Percentiles rank a stretch among this genome's conserved stretches.
These are phyloP conservation scores for Mesorhabditis spiculigera DNA, from an alignment of 2,888 invertebrate genomes.

Conservation along the genomic window DNA sequence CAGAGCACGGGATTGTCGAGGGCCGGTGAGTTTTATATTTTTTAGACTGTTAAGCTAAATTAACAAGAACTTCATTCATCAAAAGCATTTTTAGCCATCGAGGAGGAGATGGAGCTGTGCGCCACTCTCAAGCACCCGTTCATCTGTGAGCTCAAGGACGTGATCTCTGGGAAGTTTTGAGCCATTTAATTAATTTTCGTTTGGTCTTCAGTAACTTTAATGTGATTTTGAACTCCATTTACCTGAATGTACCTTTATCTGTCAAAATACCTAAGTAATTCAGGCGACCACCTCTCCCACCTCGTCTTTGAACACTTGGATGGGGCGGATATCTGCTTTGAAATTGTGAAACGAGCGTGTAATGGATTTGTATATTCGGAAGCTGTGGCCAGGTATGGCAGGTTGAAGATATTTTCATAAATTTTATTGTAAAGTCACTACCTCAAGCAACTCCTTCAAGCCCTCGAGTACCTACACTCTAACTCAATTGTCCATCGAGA, in stretches of 20 bases:
- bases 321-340: conserved; percentile 95
- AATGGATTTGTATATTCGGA: conserved; percentile 98
- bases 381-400: conserved; percentile 86
- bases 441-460: conserved; percentile 95
- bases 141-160: conserved; percentile 89
- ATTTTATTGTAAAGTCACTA: conserved; percentile 76
- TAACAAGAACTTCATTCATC: no score
- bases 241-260: no score
- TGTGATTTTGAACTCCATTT: no score
- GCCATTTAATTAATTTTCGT: no score
- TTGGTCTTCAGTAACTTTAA: no score
- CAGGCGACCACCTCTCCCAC: conserved; percentile 17
- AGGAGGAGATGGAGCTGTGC: conserved; percentile 89
- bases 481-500: conserved; percentile 96
- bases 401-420: background rate
- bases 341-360: conserved; percentile 70
- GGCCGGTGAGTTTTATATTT: background rate
- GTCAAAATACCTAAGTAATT: no score
- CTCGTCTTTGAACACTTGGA: conserved; percentile 73
- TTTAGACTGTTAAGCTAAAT: no score
- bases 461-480: conserved; percentile 93
- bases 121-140: conserved; percentile 98
- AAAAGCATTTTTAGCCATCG: conserved; percentile 64
- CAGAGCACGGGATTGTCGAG: background rate
- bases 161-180: conserved; percentile 26